Evolutionary conservation across 2,797 vertebrate species (phyloP).

Genomic region (Lagorchestes hirsutus): DNA sequence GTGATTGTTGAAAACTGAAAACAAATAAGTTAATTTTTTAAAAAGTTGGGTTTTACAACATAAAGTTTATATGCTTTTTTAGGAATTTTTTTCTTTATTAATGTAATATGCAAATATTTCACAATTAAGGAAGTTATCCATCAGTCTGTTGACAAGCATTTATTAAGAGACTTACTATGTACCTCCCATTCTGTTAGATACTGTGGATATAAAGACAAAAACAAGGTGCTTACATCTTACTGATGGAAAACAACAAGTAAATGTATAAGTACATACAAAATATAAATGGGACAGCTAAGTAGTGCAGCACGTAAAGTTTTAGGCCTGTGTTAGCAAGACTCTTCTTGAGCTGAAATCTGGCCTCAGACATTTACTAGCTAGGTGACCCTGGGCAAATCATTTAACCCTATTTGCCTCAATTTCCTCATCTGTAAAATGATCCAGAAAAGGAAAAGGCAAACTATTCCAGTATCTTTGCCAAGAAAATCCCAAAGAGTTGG

Average conservation of each 20-base stretch:
- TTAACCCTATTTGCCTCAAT: neutral
- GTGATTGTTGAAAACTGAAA: too few species aligned
- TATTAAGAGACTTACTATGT: neutral
- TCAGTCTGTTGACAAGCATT: neutral
- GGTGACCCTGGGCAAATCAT: neutral
- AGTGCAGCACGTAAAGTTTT: neutral
- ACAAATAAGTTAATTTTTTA: too few species aligned
- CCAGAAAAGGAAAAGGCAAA: too few species aligned
- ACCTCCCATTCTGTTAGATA: neutral
- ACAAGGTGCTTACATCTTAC: neutral
- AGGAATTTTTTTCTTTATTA: conserved; percentile 13
- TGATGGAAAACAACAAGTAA: neutral
- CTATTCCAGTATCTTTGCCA: too few species aligned
- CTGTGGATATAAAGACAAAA: neutral
- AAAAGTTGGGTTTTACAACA: neutral
- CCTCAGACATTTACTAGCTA: neutral
- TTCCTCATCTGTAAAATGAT: too few species aligned
- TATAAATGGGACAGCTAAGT: neutral
- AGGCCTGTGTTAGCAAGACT: neutral
- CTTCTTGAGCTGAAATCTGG: neutral
- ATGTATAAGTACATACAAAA: neutral
- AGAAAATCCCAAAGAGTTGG: too few species aligned
- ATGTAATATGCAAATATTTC: conserved; percentile 55
- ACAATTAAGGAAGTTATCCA: conserved; percentile 60
- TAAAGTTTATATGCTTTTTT: neutral